Percentiles rank a stretch among this genome's conserved stretches.
These are phyloP conservation scores for Salarias fasciatus DNA, from an alignment of 2,797 vertebrate genomes.

Conservation along the genomic window DNA sequence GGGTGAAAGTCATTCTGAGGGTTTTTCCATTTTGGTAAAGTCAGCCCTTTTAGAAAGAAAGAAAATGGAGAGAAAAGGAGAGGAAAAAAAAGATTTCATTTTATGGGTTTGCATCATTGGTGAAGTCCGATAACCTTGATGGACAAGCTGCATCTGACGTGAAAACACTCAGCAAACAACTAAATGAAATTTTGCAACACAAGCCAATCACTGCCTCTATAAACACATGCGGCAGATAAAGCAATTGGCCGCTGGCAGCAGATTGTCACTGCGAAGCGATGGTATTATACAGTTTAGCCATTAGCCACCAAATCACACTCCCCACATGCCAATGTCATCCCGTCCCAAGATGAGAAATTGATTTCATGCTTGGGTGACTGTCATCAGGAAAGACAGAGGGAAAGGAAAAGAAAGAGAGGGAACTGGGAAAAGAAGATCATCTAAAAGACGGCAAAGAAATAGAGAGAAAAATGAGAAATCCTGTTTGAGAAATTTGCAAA, in stretches of 20 bases:
- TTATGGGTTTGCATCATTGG: conserved; percentile 33
- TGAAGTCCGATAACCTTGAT: conserved; percentile 48
- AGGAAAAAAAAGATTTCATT: conserved; percentile 12
- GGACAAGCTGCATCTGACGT: conserved; percentile 11
- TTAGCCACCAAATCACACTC: conserved; percentile 55
- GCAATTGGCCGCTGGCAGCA: conserved; percentile 42
- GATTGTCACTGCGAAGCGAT: conserved; percentile 31
- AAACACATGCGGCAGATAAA: conserved; percentile 37
- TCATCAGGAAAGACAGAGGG: conserved; percentile 46
- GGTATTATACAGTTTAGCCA: conserved; percentile 55
- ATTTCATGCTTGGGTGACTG: conserved; percentile 69
- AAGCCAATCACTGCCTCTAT: conserved; percentile 29
- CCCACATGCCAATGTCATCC: conserved; percentile 65
- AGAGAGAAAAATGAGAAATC: conserved; percentile 23
- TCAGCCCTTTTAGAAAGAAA: conserved; percentile 53
- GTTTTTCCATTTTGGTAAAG: conserved; percentile 28
- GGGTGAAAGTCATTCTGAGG: conserved; percentile 8
- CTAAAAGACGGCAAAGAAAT: conserved; percentile 10
- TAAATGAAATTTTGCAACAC: conserved; percentile 39
- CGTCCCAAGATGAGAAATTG: conserved; percentile 66
- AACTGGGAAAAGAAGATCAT: conserved; percentile 3
- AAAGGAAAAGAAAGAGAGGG: conserved; percentile 8
- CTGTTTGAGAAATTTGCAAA: conserved; percentile 5
- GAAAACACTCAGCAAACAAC: conserved; percentile 10
- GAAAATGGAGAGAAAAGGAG: background rate